These are phyloP conservation scores for Eupithecia subumbrata DNA, from an alignment of 2,888 invertebrate species.

Conservation along the genomic window DNA sequence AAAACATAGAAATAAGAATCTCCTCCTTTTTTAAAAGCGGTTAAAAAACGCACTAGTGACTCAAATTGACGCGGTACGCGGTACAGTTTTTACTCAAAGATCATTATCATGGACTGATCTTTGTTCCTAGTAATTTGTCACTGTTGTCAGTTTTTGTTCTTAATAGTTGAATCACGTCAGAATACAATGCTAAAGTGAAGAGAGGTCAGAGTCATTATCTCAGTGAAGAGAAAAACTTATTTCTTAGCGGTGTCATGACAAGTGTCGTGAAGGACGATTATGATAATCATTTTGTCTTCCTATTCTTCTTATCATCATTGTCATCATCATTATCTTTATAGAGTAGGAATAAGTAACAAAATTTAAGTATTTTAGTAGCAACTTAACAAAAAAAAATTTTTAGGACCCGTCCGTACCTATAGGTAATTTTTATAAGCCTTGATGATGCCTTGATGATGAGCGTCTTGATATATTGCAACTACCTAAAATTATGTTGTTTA, in stretches of 20 bases:
- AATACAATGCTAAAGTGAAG: conserved; percentile 29
- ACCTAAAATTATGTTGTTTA: not conserved
- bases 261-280: conserved; percentile 18
- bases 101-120: conserved; percentile 12
- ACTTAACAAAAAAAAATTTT: too few relatives aligned
- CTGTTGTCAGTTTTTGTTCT: conserved; percentile 6
- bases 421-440: not conserved
- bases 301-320: not conserved
- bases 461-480: not conserved
- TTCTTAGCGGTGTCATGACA: conserved; percentile 29
- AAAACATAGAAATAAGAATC: not conserved
- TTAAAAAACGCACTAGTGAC: not conserved
- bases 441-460: not conserved
- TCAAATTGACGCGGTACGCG: not conserved
- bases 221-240: conserved; percentile 27
- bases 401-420: too few relatives aligned
- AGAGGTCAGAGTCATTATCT: conserved; percentile 39
- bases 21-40: not conserved
- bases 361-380: not conserved
- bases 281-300: not conserved
- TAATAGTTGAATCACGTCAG: conserved; percentile 30
- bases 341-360: not conserved
- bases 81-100: not conserved
- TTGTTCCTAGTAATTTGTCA: conserved; percentile 18
- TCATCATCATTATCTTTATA: not conserved